These are phyloP conservation scores for Eustalomyia histrio DNA, from an alignment of 2,888 invertebrate genomes.

Conservation along the genomic window DNA sequence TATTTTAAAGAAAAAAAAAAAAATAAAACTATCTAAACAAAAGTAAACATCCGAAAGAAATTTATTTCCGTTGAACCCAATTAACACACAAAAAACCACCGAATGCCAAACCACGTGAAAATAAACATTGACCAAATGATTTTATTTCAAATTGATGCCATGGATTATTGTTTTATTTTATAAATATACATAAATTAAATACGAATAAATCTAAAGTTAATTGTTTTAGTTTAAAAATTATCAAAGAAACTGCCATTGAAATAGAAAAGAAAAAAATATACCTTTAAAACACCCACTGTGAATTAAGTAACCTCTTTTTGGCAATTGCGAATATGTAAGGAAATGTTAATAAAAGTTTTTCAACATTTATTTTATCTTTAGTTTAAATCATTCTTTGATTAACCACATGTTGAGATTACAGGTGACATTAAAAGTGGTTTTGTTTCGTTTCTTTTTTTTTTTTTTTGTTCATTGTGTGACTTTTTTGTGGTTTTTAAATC, in stretches of 20 bases:
- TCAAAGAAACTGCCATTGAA: neutral
- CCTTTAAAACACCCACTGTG: neutral
- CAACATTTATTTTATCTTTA: neutral
- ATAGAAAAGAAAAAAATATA: neutral
- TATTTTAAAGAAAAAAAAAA: neutral
- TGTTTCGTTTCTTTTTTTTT: neutral
- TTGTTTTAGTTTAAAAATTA: neutral
- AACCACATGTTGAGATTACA: constrained; percentile 6
- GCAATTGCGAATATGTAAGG: neutral
- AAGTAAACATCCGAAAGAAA: neutral
- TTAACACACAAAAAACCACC: neutral
- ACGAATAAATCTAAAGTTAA: constrained; percentile 39
- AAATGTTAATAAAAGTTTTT: neutral
- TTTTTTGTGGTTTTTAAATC: neutral
- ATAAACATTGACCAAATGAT: constrained; percentile 14
- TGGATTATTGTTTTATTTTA: constrained; percentile 29
- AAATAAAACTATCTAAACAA: neutral
- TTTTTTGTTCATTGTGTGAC: neutral
- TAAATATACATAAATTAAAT: constrained; percentile 47
- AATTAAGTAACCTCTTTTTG: neutral
- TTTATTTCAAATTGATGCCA: constrained; percentile 7
- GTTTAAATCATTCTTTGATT: neutral
- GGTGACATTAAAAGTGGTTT: neutral
- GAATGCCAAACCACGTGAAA: neutral
- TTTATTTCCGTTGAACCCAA: neutral